phyloP scores from a whole-genome alignment of 2,113 vertebrate genomes.

The Perca fluviatilis region DNA sequence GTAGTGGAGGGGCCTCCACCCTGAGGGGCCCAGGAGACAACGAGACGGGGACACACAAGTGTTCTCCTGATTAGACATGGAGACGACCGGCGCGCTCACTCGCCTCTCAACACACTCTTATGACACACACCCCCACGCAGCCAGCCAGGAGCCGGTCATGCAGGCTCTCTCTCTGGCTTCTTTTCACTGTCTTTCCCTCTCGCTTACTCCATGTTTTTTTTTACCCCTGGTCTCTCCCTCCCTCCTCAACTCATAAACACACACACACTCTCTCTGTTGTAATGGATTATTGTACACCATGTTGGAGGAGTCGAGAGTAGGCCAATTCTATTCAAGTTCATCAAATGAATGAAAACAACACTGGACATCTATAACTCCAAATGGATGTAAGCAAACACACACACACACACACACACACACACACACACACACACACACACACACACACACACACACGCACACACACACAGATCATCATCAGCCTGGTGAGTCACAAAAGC shows the following conservation, averaged over 20 bases:
- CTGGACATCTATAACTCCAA: constrained; percentile 41
- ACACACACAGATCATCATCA: constrained; percentile 32
- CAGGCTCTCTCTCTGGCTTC: constrained; percentile 43
- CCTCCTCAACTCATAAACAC: constrained; percentile 7
- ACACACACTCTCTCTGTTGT: constrained; percentile 25
- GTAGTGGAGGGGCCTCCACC: constrained; percentile 67
- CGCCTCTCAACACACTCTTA: constrained; percentile 84
- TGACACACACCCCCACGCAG: constrained; percentile 71
- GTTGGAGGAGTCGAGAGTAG: constrained; percentile 36
- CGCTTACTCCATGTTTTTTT: constrained; percentile 1
- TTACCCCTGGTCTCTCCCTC: constrained; percentile 22
- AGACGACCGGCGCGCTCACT: constrained; percentile 71
- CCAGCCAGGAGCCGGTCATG: constrained; percentile 77
- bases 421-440: constrained; percentile 10
- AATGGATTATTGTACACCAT: constrained; percentile 18
- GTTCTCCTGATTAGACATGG: constrained; percentile 82
- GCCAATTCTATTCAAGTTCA: constrained; percentile 44
- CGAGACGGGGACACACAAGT: constrained; percentile 85
- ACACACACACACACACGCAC: constrained; percentile 38
- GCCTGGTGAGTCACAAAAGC: constrained; percentile 78
- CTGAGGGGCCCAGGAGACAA: constrained; percentile 81
- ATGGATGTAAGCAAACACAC: constrained; percentile 35
- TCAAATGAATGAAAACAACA: constrained; percentile 57
- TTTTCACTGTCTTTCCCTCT: constrained; percentile 8
- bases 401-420: constrained; percentile 18